Base-by-base conservation (phyloP, 2,888 invertebrate genomes). In the Alloplasta piceator region DNA sequence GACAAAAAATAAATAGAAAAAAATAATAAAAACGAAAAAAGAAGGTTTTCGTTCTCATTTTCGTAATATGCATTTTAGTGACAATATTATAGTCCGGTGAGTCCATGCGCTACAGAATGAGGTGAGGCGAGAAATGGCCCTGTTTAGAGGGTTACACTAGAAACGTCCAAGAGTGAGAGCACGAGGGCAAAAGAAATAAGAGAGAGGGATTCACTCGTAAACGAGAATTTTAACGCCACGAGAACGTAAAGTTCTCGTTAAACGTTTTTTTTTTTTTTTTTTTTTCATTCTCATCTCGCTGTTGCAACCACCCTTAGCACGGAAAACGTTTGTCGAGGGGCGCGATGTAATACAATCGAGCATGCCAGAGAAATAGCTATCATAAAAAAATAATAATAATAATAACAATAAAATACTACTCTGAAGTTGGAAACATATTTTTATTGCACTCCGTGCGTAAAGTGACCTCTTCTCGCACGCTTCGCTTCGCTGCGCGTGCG, bases 51-150 rank as follows among this genome's bases (percentile, higher is more conserved):
- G 48, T 55, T 67, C 41, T 46, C 70, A 38, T 61, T 76, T 55
- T 36, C 41, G 66, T 56, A 72, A 80, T 72, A 72, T 72, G 66
- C 55, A 76, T 76, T 80, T 80, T 64, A 48, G 60, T 14, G 16
- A 61, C 55, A 10, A 9, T 38, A 1, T 16, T 7, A 10, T 36
- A 52, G 26, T 7, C 6, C 26, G 12, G 12, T 36, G 63, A 14
- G 38, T 14, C 38, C 14, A 60, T 26, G 52, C 6, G 14, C 14
- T 1, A 14, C 14, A 46, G 60, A 71, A 71, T 26, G 43, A 74
- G 50, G 7, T 50, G 55, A 66, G 48, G 66, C 71, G 71, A 26
- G 63, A 78, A 78, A 64, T 77, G 58, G 50, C 58, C 56, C 26
- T 66, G 39, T 39, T 60, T 67, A 70, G 60, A 50, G 41, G 63